phyloP scores from a whole-genome alignment of 2,113 vertebrate genomes.

The Hyaena hyaena region DNA sequence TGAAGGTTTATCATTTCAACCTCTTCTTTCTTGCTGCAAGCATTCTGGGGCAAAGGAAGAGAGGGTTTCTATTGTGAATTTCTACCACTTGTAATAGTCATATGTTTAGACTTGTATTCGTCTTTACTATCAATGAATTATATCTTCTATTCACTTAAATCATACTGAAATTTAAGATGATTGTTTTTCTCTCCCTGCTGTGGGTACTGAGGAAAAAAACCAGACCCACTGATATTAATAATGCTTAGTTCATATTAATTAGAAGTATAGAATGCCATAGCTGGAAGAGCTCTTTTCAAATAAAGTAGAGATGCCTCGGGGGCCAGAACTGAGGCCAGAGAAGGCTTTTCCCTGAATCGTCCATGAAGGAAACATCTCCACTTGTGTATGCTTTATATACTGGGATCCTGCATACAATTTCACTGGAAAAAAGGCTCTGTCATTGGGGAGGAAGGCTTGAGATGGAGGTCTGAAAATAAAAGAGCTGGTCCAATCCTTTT shows the following conservation, averaged over 20 bases:
- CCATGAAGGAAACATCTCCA: conserved; percentile 13
- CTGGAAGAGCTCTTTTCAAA: conserved; percentile 40
- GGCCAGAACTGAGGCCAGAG: background rate
- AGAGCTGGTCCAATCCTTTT: background rate
- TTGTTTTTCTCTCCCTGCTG: background rate
- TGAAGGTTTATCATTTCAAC: background rate
- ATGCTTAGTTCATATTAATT: conserved; percentile 41
- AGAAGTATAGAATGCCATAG: conserved; percentile 42
- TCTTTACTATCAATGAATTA: background rate
- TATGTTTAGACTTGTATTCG: background rate
- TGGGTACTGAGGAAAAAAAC: background rate
- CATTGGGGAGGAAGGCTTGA: background rate
- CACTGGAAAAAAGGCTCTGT: conserved; percentile 32
- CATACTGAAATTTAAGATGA: background rate
- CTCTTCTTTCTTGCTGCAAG: background rate
- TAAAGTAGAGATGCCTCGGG: background rate
- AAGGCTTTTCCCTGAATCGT: background rate
- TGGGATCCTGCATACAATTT: background rate
- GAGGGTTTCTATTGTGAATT: background rate
- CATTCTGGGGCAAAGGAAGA: background rate
- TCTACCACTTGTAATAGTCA: background rate
- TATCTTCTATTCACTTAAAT: background rate
- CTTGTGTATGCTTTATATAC: conserved; percentile 50
- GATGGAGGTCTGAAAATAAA: conserved; percentile 1
- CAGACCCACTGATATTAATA: conserved; percentile 4